Evolutionary conservation across 2,113 vertebrate genomes (phyloP).

Genomic region (Hippolais icterina): DNA sequence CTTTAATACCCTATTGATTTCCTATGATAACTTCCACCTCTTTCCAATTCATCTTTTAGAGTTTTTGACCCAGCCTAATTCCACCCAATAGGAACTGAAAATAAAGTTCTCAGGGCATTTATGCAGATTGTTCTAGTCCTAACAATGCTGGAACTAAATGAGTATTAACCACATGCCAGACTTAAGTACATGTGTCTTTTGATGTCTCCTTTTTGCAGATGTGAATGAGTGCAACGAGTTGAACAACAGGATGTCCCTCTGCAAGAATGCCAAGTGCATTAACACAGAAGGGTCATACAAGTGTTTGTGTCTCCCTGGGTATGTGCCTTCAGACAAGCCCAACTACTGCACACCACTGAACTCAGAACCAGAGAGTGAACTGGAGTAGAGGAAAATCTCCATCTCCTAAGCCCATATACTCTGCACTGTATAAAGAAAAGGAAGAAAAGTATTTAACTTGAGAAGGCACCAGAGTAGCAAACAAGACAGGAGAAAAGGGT

Average conservation of each 20-base stretch:
- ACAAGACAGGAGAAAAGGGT: constrained; percentile 56
- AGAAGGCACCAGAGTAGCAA: constrained; percentile 73
- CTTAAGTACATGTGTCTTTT: neutral
- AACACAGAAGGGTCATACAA: constrained; percentile 94
- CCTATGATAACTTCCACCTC: neutral
- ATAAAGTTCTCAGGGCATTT: neutral
- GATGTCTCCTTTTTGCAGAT: constrained; percentile 75
- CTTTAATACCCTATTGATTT: neutral
- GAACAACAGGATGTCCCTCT: constrained; percentile 94
- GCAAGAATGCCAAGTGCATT: constrained; percentile 95
- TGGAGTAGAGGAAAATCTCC: constrained; percentile 78
- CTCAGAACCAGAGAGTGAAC: constrained; percentile 75
- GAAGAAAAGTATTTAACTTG: constrained; percentile 81
- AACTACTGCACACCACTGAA: constrained; percentile 89
- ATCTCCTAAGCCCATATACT: constrained; percentile 83
- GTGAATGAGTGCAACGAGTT: constrained; percentile 96
- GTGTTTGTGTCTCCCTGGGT: constrained; percentile 92
- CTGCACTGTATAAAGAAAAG: constrained; percentile 92
- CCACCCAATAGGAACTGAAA: neutral
- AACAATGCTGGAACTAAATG: neutral
- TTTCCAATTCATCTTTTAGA: neutral
- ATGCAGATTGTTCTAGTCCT: neutral
- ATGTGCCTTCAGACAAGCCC: constrained; percentile 82
- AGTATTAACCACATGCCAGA: neutral
- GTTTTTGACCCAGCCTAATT: neutral